These are phyloP conservation scores for Helleia helle DNA, from an alignment of 2,888 invertebrate genomes.

Conservation along the genomic window DNA sequence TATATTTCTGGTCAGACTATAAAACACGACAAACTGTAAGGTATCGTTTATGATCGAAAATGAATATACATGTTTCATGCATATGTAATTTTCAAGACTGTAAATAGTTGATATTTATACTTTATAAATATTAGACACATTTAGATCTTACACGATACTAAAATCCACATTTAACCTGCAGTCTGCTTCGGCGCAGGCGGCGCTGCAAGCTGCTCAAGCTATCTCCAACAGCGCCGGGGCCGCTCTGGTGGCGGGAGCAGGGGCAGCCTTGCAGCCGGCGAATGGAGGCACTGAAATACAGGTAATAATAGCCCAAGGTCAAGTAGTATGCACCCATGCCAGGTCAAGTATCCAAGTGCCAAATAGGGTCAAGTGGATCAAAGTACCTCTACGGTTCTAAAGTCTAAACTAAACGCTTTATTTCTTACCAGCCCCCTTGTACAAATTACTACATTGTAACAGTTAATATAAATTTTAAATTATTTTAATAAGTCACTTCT, in stretches of 20 bases:
- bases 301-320: slow-evolving; percentile 33
- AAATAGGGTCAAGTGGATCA: too few species aligned
- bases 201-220: slow-evolving; percentile 89
- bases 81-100: neutral
- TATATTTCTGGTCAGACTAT: too few species aligned
- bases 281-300: slow-evolving; percentile 74
- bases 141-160: slow-evolving; percentile 7
- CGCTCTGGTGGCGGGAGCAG: slow-evolving; percentile 77
- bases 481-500: too few species aligned
- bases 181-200: slow-evolving; percentile 89
- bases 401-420: too few species aligned
- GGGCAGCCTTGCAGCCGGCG: slow-evolving; percentile 75
- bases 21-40: neutral
- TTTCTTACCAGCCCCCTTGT: too few species aligned
- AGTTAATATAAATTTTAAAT: too few species aligned
- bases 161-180: slow-evolving; percentile 56
- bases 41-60: neutral
- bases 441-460: too few species aligned
- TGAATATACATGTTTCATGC: neutral
- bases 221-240: slow-evolving; percentile 78
- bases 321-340: too few species aligned
- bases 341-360: too few species aligned
- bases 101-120: too few species aligned
- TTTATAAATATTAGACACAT: neutral
- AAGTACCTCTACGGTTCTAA: too few species aligned